Conservation (phyloP, 1,140 invertebrate genomes). For the Conus ventricosus region DNA sequence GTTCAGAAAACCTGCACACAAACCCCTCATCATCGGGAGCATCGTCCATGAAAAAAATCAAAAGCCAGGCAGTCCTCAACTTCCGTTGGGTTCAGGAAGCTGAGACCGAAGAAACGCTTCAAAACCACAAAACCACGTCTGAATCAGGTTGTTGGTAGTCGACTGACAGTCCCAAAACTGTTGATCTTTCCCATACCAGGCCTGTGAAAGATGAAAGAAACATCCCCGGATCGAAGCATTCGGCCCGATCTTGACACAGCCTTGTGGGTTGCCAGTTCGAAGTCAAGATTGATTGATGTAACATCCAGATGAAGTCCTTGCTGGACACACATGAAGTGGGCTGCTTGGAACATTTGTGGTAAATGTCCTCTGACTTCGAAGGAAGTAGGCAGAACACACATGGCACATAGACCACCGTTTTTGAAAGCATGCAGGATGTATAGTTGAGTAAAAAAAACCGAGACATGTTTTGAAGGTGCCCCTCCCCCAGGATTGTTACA, state of each 20-base stretch:
- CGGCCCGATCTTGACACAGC: constrained; percentile 16
- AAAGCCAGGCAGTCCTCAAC: constrained; percentile 19
- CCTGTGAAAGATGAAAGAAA: constrained; percentile 23
- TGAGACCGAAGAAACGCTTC: constrained; percentile 22
- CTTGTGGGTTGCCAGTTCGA: too few species aligned
- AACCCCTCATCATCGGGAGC: constrained; percentile 15
- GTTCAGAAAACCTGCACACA: constrained; percentile 12
- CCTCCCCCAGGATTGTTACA: too few species aligned
- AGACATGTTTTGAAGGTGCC: too few species aligned
- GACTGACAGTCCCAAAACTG: constrained; percentile 20
- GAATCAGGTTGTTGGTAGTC: constrained; percentile 22
- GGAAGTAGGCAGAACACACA: too few species aligned
- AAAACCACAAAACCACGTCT: constrained; percentile 15
- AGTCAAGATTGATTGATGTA: too few species aligned
- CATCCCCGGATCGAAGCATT: constrained; percentile 20
- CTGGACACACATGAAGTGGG: constrained; percentile 20
- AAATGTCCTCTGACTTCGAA: too few species aligned
- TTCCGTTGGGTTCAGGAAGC: constrained; percentile 21
- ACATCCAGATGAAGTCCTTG: constrained; percentile 11
- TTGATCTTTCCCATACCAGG: constrained; percentile 17
- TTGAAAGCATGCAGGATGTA: too few species aligned
- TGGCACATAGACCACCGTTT: too few species aligned
- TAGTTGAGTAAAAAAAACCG: too few species aligned
- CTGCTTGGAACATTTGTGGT: constrained; percentile 6
- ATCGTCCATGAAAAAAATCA: constrained; percentile 8